Conservation (phyloP, 2,888 invertebrate genomes). For the Pilophorus perplexus region DNA sequence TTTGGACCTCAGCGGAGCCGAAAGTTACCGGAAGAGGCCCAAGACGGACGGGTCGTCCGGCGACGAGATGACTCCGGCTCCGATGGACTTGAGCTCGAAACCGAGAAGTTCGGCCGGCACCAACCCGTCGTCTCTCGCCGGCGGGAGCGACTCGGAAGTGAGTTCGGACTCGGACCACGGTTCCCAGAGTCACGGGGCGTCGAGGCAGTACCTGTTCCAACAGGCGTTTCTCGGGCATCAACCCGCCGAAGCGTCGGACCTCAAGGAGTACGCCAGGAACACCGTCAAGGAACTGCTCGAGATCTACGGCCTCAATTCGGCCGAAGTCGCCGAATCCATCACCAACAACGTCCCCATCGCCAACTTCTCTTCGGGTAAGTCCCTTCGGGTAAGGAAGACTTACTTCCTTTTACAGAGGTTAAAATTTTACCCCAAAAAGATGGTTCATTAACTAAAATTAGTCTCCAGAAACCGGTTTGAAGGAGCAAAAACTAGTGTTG, state of each 20-base stretch:
- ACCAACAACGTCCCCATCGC: slow-evolving; percentile 67
- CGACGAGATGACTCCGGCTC: slow-evolving; percentile 45
- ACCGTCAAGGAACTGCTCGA: slow-evolving; percentile 76
- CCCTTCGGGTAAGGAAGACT: too few species aligned
- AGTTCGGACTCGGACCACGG: slow-evolving; percentile 34
- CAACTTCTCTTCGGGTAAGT: slow-evolving; percentile 66
- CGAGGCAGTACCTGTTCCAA: slow-evolving; percentile 46
- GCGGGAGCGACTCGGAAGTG: slow-evolving; percentile 48
- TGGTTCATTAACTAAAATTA: too few species aligned
- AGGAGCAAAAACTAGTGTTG: too few species aligned
- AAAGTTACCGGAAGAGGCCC: slow-evolving; percentile 50
- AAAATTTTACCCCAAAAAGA: too few species aligned
- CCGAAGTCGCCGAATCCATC: slow-evolving; percentile 67
- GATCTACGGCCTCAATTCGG: slow-evolving; percentile 69
- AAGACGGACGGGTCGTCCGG: slow-evolving; percentile 37
- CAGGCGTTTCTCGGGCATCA: slow-evolving; percentile 47
- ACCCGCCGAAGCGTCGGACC: slow-evolving; percentile 58
- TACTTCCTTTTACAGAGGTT: too few species aligned
- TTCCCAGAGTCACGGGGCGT: slow-evolving; percentile 25
- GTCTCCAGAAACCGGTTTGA: too few species aligned
- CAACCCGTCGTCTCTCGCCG: neutral
- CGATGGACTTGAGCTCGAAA: slow-evolving; percentile 44
- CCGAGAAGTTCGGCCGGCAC: slow-evolving; percentile 23
- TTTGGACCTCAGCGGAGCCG: slow-evolving; percentile 49
- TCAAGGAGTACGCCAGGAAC: slow-evolving; percentile 74